Percentiles rank a stretch among this genome's conserved stretches.
Conservation (phyloP, 2,797 vertebrate genomes). For the Intellagama lesueurii region DNA sequence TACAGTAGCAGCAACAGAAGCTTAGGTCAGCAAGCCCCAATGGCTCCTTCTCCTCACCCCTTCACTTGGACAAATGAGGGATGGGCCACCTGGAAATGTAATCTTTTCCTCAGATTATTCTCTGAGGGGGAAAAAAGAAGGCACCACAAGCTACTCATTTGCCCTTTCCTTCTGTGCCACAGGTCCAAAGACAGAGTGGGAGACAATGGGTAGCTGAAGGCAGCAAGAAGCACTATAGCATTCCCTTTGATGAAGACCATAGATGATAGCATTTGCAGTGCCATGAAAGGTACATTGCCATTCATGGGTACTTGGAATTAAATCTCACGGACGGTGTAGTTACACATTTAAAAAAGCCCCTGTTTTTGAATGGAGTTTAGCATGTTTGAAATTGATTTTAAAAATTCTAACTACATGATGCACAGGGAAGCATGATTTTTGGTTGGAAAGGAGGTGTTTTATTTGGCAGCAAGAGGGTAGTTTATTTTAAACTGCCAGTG, state of each 20-base stretch:
- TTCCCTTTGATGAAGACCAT: not conserved
- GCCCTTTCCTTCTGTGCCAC: not conserved
- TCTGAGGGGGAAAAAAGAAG: no score
- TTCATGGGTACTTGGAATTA: not conserved
- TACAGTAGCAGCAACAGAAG: not conserved
- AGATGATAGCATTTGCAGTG: not conserved
- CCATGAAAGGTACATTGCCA: not conserved
- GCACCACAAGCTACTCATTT: not conserved
- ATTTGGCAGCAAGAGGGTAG: no score
- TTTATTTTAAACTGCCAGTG: no score
- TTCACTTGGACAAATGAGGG: not conserved
- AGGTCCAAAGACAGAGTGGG: not conserved
- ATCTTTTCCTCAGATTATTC: no score
- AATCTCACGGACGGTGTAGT: no score
- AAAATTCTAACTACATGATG: no score
- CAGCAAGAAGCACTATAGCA: not conserved
- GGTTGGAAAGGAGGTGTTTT: no score
- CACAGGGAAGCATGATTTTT: no score
- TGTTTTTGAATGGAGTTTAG: no score
- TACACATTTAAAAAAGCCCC: no score
- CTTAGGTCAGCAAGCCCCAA: not conserved
- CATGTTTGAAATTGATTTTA: no score
- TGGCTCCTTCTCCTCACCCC: not conserved
- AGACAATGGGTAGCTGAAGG: not conserved
- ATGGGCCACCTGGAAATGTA: no score